These are phyloP conservation scores for Odontesthes bonariensis DNA, from an alignment of 2,113 vertebrate genomes.

Conservation along the genomic window DNA sequence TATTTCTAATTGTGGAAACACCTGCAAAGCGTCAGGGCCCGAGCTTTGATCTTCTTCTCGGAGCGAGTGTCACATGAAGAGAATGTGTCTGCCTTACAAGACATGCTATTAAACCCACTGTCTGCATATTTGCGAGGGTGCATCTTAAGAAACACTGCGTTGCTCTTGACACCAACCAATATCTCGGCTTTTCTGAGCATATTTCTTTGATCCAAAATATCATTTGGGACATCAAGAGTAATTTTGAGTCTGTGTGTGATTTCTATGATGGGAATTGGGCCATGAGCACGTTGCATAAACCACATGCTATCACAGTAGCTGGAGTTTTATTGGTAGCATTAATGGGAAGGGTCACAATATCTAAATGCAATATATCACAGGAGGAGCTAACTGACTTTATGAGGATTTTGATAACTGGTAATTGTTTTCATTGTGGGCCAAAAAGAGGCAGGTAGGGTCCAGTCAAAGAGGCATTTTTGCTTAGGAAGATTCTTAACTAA, in stretches of 20 bases:
- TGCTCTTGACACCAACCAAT: constrained; percentile 20
- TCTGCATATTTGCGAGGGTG: constrained; percentile 2
- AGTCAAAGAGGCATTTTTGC: neutral
- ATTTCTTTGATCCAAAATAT: neutral
- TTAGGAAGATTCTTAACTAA: neutral
- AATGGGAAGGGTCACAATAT: constrained; percentile 1
- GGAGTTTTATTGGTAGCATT: neutral
- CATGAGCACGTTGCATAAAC: neutral
- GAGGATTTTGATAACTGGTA: constrained; percentile 27
- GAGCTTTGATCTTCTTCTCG: constrained; percentile 37
- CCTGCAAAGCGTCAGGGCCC: constrained; percentile 9
- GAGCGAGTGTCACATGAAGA: constrained; percentile 18
- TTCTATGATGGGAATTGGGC: constrained; percentile 7
- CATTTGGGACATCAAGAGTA: neutral
- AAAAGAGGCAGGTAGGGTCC: neutral
- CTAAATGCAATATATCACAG: neutral
- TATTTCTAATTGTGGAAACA: constrained; percentile 33
- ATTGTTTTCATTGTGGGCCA: constrained; percentile 16
- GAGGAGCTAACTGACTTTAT: constrained; percentile 28
- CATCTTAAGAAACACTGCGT: constrained; percentile 47
- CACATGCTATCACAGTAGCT: neutral
- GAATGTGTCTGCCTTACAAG: constrained; percentile 9
- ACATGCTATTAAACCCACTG: neutral
- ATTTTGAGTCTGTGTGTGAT: neutral
- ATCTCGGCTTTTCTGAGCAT: neutral